Percentiles rank a stretch among this genome's conserved stretches.
phyloP scores from a whole-genome alignment of 2,113 vertebrate genomes.

The Pseudorhombus dupliciocellatus region DNA sequence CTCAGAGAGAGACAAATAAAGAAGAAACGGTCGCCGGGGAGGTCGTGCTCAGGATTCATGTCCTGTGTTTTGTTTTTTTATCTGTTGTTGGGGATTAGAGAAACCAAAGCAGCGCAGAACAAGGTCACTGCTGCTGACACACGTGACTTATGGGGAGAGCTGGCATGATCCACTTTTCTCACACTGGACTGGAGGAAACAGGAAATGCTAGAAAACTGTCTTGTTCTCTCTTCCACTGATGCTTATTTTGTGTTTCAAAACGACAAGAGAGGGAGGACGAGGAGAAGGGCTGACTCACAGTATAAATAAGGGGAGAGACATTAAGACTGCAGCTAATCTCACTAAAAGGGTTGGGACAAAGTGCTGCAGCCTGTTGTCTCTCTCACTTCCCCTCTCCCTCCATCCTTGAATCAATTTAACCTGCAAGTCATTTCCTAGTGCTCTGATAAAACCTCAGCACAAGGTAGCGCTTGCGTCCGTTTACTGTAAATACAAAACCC shows the following conservation, averaged over 20 bases:
- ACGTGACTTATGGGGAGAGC: background rate
- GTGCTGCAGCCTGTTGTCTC: constrained; percentile 61
- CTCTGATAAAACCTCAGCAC: constrained; percentile 52
- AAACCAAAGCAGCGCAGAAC: background rate
- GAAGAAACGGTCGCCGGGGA: background rate
- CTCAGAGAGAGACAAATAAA: background rate
- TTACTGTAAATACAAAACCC: constrained; percentile 56
- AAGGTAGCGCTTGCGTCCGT: constrained; percentile 51
- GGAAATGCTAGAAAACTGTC: background rate
- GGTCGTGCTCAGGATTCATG: constrained; percentile 4
- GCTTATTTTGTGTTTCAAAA: constrained; percentile 18
- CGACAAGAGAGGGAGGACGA: constrained; percentile 27
- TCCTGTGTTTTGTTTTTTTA: constrained; percentile 14
- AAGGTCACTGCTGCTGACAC: constrained; percentile 7
- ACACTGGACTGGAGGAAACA: background rate
- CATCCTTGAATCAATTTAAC: constrained; percentile 68
- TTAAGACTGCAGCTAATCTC: constrained; percentile 82
- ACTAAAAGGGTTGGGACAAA: constrained; percentile 82
- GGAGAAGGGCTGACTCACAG: constrained; percentile 73
- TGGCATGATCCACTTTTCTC: background rate
- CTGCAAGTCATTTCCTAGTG: constrained; percentile 69
- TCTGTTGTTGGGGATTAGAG: constrained; percentile 21
- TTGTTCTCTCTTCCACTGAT: background rate
- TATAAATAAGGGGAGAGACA: constrained; percentile 79
- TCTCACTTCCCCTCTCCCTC: constrained; percentile 50